Conservation (phyloP, 2,797 vertebrate genomes). For the Benthosema pterotum region DNA sequence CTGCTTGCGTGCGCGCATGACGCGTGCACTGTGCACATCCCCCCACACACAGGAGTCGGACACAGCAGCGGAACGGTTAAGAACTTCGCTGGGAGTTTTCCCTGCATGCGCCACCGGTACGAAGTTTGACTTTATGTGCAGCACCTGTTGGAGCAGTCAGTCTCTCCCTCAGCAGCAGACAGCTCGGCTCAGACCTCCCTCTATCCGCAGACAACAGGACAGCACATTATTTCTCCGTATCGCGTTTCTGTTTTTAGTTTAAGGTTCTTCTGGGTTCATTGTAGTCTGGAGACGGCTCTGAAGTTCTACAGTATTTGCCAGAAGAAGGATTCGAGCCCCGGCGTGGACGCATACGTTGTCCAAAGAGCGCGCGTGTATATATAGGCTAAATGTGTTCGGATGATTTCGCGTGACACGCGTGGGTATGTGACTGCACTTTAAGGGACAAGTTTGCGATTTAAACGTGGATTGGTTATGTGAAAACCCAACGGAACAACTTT, state of each 20-base stretch:
- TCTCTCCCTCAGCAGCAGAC: constrained; percentile 67
- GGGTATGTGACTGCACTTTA: constrained; percentile 16
- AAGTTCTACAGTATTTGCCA: constrained; percentile 59
- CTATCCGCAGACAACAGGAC: constrained; percentile 60
- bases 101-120: constrained; percentile 48
- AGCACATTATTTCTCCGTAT: constrained; percentile 44
- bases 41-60: constrained; percentile 11
- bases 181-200: constrained; percentile 57
- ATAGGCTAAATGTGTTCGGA: constrained; percentile 10
- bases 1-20: no score
- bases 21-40: neutral
- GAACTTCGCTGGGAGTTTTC: constrained; percentile 81
- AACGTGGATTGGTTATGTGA: constrained; percentile 41
- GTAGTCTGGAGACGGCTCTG: constrained; percentile 38
- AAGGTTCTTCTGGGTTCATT: constrained; percentile 20
- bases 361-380: constrained; percentile 43
- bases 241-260: constrained; percentile 20
- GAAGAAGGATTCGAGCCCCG: constrained; percentile 44
- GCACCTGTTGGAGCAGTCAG: constrained; percentile 89
- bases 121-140: constrained; percentile 76
- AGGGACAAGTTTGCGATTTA: constrained; percentile 32
- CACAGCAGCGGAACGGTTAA: constrained; percentile 75
- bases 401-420: constrained; percentile 34
- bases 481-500: constrained; percentile 45
- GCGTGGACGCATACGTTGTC: constrained; percentile 44